These are phyloP conservation scores for Sphaerolaimus hirsutus DNA, from an alignment of 2,888 invertebrate genomes.

Conservation along the genomic window DNA sequence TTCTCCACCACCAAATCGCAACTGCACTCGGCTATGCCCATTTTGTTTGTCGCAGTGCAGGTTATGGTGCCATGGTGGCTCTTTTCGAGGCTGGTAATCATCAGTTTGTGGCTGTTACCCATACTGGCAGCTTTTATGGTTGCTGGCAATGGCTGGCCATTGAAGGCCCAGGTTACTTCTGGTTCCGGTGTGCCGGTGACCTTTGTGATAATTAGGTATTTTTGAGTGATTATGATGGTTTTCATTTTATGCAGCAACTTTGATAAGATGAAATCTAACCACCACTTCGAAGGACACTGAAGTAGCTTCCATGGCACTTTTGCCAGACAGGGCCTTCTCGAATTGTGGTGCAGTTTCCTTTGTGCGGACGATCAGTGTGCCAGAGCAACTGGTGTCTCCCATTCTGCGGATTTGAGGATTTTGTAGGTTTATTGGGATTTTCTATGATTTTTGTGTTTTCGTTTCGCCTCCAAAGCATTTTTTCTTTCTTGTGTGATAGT, in stretches of 20 bases:
- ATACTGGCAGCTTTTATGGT: too few species aligned
- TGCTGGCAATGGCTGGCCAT: too few species aligned
- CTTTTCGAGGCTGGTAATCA: background rate
- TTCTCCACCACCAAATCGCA: slow-evolving; percentile 21
- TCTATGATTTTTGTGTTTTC: too few species aligned
- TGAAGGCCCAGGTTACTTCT: slow-evolving; percentile 12
- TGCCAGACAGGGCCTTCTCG: slow-evolving; percentile 11
- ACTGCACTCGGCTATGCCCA: slow-evolving; percentile 22
- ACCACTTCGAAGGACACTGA: slow-evolving; percentile 43
- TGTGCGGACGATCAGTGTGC: slow-evolving; percentile 16
- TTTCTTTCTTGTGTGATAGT: background rate
- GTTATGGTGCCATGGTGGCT: slow-evolving; percentile 22
- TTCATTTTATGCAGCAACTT: too few species aligned
- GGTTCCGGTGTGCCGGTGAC: slow-evolving; percentile 20
- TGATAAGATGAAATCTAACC: too few species aligned
- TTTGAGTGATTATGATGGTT: too few species aligned
- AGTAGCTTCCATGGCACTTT: slow-evolving; percentile 9
- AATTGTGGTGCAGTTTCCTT: slow-evolving; percentile 20
- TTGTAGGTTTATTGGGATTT: background rate
- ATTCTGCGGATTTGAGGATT: slow-evolving; percentile 17
- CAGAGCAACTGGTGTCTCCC: slow-evolving; percentile 16
- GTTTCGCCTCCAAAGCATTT: too few species aligned
- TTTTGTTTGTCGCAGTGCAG: slow-evolving; percentile 27
- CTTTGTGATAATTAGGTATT: too few species aligned
- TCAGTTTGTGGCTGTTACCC: too few species aligned